A percentile compares a stretch with the other conserved stretches of the same genome.
phyloP scores from a whole-genome alignment of 2,888 invertebrate species.

The Lumbricus terrestris region DNA sequence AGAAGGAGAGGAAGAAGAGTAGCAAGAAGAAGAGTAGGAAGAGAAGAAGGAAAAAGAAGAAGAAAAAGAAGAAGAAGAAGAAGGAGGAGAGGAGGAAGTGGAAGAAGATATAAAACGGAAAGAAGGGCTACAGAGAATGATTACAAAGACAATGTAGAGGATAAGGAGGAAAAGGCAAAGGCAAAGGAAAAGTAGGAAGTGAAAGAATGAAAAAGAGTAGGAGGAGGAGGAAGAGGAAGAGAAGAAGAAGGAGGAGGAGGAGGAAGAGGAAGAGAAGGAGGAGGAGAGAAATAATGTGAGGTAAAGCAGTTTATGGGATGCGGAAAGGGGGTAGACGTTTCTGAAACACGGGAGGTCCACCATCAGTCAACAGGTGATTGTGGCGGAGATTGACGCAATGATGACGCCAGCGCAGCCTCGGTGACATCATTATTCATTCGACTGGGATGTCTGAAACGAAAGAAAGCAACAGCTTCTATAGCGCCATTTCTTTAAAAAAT shows the following conservation, averaged over 20 bases:
- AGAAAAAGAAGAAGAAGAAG: not conserved
- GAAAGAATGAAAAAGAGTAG: not conserved
- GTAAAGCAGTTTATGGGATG: not conserved
- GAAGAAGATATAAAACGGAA: too few relatives aligned
- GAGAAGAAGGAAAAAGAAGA: not conserved
- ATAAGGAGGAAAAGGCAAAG: not conserved
- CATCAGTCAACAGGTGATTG: not conserved
- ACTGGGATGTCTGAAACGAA: not conserved
- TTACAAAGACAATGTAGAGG: not conserved
- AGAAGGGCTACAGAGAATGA: too few relatives aligned
- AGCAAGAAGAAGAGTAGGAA: not conserved
- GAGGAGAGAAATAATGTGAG: not conserved
- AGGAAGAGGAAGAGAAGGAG: not conserved
- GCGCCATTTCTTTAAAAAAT: not conserved
- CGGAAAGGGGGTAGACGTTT: too few relatives aligned
- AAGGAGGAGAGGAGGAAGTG: not conserved
- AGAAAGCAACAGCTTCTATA: not conserved
- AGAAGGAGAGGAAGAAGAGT: not conserved
- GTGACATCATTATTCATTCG: not conserved
- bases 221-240: not conserved
- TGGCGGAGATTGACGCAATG: not conserved
- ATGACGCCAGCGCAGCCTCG: not conserved
- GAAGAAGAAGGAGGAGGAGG: not conserved
- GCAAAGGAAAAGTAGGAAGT: too few relatives aligned
- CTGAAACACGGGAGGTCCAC: not conserved